Evolutionary conservation across 2,888 invertebrate genomes (phyloP).

Genomic region (Phorcus lineatus): DNA sequence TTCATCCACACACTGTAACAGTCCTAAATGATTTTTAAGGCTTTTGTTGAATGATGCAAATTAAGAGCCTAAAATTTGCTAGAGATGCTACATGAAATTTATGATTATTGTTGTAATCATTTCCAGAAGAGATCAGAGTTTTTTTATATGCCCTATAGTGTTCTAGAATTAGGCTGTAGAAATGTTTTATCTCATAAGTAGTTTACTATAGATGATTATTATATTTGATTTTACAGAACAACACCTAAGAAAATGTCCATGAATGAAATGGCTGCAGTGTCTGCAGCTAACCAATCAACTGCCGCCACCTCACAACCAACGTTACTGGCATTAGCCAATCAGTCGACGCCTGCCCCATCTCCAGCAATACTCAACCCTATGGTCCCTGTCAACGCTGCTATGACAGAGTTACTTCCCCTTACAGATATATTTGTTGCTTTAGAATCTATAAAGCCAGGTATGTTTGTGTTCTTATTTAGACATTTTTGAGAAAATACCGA

Average conservation of each 20-base stretch:
- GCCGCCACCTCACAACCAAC: conserved; percentile 11
- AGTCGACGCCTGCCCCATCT: conserved; percentile 12
- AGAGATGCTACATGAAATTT: too few relatives aligned
- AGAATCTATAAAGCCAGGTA: conserved; percentile 85
- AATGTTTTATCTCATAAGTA: too few relatives aligned
- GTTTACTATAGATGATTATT: too few relatives aligned
- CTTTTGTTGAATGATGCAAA: too few relatives aligned
- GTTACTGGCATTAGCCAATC: conserved; percentile 8
- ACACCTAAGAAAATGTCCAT: conserved; percentile 44
- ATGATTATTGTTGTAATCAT: too few relatives aligned
- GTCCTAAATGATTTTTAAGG: too few relatives aligned
- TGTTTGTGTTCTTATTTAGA: too few relatives aligned
- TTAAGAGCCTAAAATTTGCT: too few relatives aligned
- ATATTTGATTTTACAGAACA: conserved; percentile 27
- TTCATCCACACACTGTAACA: too few relatives aligned
- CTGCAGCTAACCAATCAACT: conserved; percentile 23
- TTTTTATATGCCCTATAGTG: background rate
- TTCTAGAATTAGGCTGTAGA: too few relatives aligned
- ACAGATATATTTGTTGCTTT: conserved; percentile 86
- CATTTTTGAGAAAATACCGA: too few relatives aligned
- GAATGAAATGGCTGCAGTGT: conserved; percentile 59
- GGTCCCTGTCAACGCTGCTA: conserved; percentile 45
- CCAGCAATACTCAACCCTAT: background rate
- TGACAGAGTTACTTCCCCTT: conserved; percentile 78
- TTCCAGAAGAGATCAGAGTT: too few relatives aligned